Evolutionary conservation across 1,140 invertebrate genomes (phyloP), one percentile per base, ranked within the genome.

Genomic region (Dendroctonus valens): DNA sequence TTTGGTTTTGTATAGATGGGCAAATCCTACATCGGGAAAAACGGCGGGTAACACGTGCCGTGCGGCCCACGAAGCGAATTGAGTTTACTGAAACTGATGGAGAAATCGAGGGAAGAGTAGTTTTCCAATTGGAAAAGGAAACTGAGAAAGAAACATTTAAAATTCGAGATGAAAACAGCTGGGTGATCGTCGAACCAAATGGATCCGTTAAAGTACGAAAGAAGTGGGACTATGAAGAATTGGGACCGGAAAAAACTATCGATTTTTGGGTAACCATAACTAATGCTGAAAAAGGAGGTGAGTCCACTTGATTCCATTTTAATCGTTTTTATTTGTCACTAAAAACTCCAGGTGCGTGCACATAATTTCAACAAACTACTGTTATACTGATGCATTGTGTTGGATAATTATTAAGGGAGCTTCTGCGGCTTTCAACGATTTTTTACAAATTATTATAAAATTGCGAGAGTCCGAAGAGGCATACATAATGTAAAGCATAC

Each of bases 191-290:
- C 42, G 92, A 93, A 77, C 85, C 89, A 6, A 94, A 92, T 80
- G 94, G 94, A 63, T 91, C 92, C 39, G 93, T 97, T 65, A 87
- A 89, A 72, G 93, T 97, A 42, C 95, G 94, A 80, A 93, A 94
- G 85, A 94, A 94, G 84, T 97, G 94, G 94, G 93, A 97, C 83
- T 97, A 94, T 79, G 94, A 97, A 76, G 93, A 96, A 74, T 79
- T 97, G 4, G 93, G 93, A n/a, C 92, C 92, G 0, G 94, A 96
- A 79, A 97, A 97, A 79, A 95, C 92, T 3, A 96, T 96, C 73
- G 94, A 96, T 77, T 96, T 97, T 80, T 96, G 93, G 93, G 93
- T 97, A 11, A 95, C 91, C 38, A 95, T 96, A 72, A 93, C 91
- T 8, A 95, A 95, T 79, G 85, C 89, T 74, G 90, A 90, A 82